Evolutionary conservation across 92 coral and sea anemone species (phyloP).

Genomic region (Pocillopora meandrina): DNA sequence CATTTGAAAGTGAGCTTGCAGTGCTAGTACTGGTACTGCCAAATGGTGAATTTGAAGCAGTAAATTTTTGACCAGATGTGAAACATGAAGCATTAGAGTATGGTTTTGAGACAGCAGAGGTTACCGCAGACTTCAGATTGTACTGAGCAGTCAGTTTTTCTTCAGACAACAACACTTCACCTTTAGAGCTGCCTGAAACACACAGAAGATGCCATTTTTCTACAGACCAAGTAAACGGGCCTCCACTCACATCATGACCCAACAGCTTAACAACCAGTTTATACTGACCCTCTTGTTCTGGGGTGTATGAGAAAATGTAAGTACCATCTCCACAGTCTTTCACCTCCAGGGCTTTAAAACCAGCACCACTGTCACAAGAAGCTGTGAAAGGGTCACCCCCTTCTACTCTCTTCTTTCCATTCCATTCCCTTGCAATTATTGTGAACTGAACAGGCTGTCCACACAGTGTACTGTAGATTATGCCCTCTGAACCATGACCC

Average conservation of each 20-base stretch:
- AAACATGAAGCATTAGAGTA: neutral
- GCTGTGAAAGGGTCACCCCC: slow-evolving; percentile 26
- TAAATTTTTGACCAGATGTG: no score
- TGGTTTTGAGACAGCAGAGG: no score
- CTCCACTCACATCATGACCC: slow-evolving; percentile 16
- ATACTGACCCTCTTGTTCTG: slow-evolving; percentile 21
- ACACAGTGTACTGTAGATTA: slow-evolving; percentile 52
- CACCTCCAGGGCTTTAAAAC: neutral
- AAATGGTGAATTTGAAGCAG: neutral
- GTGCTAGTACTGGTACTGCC: neutral
- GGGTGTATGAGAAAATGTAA: slow-evolving; percentile 25
- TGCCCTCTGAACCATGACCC: slow-evolving; percentile 40
- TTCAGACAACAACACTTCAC: neutral
- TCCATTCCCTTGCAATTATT: slow-evolving; percentile 16
- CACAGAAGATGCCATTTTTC: slow-evolving; percentile 12
- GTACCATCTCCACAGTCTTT: slow-evolving; percentile 32
- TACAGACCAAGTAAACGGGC: slow-evolving; percentile 60
- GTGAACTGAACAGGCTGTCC: slow-evolving; percentile 39
- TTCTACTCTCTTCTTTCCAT: neutral
- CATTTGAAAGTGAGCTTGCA: neutral
- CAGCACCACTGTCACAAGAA: neutral
- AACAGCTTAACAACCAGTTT: slow-evolving; percentile 26
- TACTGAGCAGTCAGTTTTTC: slow-evolving; percentile 16
- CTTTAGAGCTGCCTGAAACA: neutral
- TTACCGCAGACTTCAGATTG: neutral